Evolutionary conservation across 1,140 invertebrate species (phyloP).

Genomic region (Tetramorium parvispinum): DNA sequence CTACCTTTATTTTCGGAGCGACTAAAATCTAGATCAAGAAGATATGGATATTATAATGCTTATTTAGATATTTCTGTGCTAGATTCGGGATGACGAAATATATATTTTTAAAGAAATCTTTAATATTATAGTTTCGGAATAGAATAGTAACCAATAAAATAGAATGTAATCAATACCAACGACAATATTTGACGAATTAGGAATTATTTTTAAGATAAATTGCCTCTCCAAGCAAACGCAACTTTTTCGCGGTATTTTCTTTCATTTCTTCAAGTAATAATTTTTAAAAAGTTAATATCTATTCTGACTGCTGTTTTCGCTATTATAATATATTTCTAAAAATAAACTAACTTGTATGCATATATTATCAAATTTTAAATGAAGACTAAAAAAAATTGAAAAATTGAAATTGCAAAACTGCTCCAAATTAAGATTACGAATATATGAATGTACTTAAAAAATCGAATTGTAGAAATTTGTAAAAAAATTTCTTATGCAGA

Average conservation of each 20-base stretch:
- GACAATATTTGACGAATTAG: slow-evolving; percentile 27
- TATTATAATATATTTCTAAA: not conserved
- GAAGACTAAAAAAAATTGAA: not conserved
- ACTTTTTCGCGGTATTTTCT: no score
- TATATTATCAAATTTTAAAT: not conserved
- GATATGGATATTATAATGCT: slow-evolving; percentile 27
- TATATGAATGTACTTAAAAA: not conserved
- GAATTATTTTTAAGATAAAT: not conserved
- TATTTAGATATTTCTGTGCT: slow-evolving; percentile 14
- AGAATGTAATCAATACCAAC: slow-evolving; percentile 41
- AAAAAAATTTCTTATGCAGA: not conserved
- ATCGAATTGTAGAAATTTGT: not conserved
- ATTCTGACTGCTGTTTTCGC: not conserved
- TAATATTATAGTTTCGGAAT: slow-evolving; percentile 52
- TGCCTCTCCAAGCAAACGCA: not conserved
- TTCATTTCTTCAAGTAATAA: no score
- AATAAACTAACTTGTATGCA: not conserved
- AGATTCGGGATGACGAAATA: slow-evolving; percentile 33
- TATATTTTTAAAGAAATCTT: not conserved
- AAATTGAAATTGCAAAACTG: not conserved
- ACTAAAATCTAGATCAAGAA: slow-evolving; percentile 14
- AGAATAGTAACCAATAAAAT: no score
- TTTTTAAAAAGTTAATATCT: not conserved
- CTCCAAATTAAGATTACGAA: not conserved
- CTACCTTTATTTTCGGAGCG: not conserved